Evolutionary conservation across 2,797 vertebrate genomes (phyloP), one percentile per base, ranked within the genome.

Genomic region (Cynopterus sphinx): DNA sequence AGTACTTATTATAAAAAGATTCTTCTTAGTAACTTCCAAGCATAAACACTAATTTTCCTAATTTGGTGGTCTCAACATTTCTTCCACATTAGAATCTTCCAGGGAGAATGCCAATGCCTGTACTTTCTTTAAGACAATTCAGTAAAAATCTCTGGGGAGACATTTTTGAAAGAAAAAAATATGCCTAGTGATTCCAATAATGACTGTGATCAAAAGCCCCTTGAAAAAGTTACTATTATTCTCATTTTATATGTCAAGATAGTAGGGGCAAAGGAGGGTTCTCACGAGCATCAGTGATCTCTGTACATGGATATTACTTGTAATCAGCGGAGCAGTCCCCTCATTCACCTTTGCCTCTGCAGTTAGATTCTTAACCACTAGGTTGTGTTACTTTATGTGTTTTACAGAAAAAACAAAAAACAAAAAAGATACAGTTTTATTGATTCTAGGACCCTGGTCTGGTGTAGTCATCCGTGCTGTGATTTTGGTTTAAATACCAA

Each of bases 241-340:
- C 6, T 55, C 28, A 24, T 73, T 77, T 73, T 87, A 71, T 70
- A 36, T 21, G 63, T 68, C 26, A 75, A n/a, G 19, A 61, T 33
- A 31, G 31, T 41, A 65, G 63, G 12, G 7, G 1, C 46, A 87
- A 55, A 39, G 36, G n/a, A 83, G 17, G 3, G 51, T 57, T 31
- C 22, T 59, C 33, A 63, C 10, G 3, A 67, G 22, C 2, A 21
- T 51, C 57, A 41, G 26, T 28, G 4, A 39, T 81, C 67, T 85
- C 15, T 39, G 11, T 31, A 85, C 17, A 8, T 43, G 63, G 6
- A 21, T 43, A 67, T 2, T 26, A 39, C 70, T 33, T 24, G 6
- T n/a, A 70, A 43, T 1, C 28, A 86, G 9, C 0, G 9, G 1
- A 39, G 10, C 11, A 19, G 3, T 2, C 6, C 26, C 51, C 51